Conservation (phyloP, 2,888 invertebrate species). For the Ashinkailepas kermadecensis region DNA sequence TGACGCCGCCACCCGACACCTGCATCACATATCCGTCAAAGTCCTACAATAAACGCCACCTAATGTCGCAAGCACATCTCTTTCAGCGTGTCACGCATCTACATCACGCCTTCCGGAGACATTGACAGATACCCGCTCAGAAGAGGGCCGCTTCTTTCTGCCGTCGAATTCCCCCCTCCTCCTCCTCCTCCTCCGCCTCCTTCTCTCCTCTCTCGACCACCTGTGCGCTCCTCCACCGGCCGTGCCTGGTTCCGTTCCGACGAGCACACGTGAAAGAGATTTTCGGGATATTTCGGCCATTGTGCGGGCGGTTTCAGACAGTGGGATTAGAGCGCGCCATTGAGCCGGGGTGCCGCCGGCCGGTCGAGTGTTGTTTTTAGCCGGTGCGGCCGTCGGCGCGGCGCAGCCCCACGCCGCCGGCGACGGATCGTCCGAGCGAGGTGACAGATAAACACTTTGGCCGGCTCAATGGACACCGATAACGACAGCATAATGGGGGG, state of each 20-base stretch:
- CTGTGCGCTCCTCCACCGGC: not conserved
- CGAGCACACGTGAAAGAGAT: not conserved
- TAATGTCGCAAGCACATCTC: too few species aligned
- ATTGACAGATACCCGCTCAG: too few species aligned
- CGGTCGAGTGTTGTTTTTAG: slow-evolving; percentile 12
- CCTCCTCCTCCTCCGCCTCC: not conserved
- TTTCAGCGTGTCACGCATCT: too few species aligned
- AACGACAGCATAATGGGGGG: not conserved
- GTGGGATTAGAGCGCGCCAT: not conserved
- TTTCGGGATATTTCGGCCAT: not conserved
- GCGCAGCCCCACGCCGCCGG: not conserved
- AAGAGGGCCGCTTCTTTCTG: not conserved
- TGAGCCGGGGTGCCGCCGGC: not conserved
- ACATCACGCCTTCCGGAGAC: too few species aligned
- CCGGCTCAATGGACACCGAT: not conserved
- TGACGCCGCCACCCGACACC: too few species aligned
- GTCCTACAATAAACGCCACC: too few species aligned
- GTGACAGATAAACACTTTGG: slow-evolving; percentile 2
- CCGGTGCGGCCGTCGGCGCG: not conserved
- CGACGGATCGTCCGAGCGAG: not conserved
- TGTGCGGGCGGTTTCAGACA: not conserved
- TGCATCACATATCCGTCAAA: too few species aligned
- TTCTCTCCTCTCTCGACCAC: not conserved
- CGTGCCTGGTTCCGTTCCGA: not conserved
- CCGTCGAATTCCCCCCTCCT: not conserved